Evolutionary conservation across 1,140 invertebrate species (phyloP), one percentile per base, ranked within the genome.

Genomic region (Bombus waltoni): DNA sequence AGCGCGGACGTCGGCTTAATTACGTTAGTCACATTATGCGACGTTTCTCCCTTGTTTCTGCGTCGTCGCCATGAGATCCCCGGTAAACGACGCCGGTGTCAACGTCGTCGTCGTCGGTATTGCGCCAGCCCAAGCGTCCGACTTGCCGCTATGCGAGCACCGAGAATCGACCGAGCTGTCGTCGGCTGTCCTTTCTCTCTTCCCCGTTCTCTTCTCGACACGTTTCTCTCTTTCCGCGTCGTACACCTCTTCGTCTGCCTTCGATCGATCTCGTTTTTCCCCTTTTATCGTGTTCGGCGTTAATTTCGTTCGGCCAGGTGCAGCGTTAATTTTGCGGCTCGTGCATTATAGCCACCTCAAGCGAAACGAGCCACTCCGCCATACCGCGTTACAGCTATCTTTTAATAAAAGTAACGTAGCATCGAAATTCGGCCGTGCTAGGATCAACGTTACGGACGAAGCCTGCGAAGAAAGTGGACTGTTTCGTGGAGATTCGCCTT

Each of bases 221-320:
- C 22, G 2, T 68, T 10, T 68, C 66, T 68, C 65, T 62, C 65
- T 68, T 18, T 68, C 32, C 22, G 15, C 38, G n/a, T 28, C 68
- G 68, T 38, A 38, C 25, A 9, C 35, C 38, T 40, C 38, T 40
- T 22, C 38, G 71, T 25, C 86, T 84, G 57, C 25, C 87, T 83
- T 88, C 70, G 68, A 76, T 85, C 85, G 72, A 35, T 77, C 78
- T 68, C 81, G 83, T 70, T 75, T 77, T 70, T 87, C 73, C 82
- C 86, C 47, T 53, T 88, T 89, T 82, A 87, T 85, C 81, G 83
- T 32, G 83, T 35, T 15, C 53, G 35, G 74, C 88, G 89, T 89
- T 90, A 87, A 90, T 90, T 90, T 90, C 77, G 88, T 90, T 91
- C 88, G 77, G 74, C 88, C 91, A 91, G 91, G 91, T 92, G 91